Evolutionary conservation across 2,888 invertebrate species (phyloP), one percentile per base, ranked within the genome.

Genomic region (Nyleta sp.): DNA sequence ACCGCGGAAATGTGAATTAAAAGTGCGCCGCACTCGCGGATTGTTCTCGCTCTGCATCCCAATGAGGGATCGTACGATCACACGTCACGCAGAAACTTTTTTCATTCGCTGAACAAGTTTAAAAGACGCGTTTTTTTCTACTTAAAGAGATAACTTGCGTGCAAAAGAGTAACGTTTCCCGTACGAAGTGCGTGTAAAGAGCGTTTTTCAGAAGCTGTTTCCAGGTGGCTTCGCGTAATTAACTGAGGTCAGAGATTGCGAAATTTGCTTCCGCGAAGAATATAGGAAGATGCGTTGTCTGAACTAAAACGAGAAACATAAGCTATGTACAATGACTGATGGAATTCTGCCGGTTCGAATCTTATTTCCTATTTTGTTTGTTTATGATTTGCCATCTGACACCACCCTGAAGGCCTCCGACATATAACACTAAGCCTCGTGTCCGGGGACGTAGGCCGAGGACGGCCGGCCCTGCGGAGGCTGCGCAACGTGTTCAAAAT

Each of bases 351-450:
- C 72, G 67, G 71, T 78, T 77, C 67, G 62, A 81, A 82, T 80
- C 81, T 78, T 81, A 65, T 77, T 81, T 80, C 17, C 67, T 78
- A 72, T 78, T 83, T 80, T 83, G 67, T 84, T 80, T 80, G 74
- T 81, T 83, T 83, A 85, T 87, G 77, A 81, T 84, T 84, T 83
- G 84, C 82, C 83, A 83, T 80, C 53, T 77, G 64, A 78, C 53
- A 70, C 59, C 46, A 84, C 71, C 86, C 86, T 85, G 83, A 85
- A 80, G 84, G 88, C 89, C 88, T 90, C 89, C 89, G 86, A 89
- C 85, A 90, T 87, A 89, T 87, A 91, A 91, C 91, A 91, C 91
- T 90, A 87, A 91, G 88, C 89, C 91, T 91, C 91, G 91, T 91
- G 91, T 91, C 91, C 91, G 91, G 90, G 91, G 91, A 91, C 89